Conservation (phyloP, 2,888 invertebrate species). For the Drosophila kambysellisi region DNA sequence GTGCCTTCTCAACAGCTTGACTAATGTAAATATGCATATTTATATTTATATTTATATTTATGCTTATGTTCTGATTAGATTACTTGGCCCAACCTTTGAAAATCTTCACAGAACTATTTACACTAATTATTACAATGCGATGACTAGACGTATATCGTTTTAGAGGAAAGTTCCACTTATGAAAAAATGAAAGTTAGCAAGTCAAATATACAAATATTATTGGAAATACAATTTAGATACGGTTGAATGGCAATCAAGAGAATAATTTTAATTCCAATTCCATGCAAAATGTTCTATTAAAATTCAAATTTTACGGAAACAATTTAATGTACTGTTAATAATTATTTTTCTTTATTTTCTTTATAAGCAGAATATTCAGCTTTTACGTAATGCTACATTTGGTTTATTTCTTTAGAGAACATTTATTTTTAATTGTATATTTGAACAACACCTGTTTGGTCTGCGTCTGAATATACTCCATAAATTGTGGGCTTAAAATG, state of each 20-base stretch:
- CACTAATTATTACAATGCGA: slow-evolving; percentile 24
- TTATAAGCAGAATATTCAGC: no score
- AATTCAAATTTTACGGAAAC: neutral
- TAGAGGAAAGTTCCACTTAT: neutral
- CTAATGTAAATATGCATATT: slow-evolving; percentile 31
- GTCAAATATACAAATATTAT: neutral
- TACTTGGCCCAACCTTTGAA: neutral
- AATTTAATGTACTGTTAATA: neutral
- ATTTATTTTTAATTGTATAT: neutral
- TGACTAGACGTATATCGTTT: slow-evolving; percentile 15
- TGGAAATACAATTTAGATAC: neutral
- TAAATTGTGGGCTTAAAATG: neutral
- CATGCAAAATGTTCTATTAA: neutral
- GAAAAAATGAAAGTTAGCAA: neutral
- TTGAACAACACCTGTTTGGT: neutral
- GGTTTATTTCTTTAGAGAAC: neutral
- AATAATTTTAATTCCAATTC: neutral
- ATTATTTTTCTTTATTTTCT: neutral
- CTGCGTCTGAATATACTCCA: neutral
- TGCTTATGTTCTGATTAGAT: slow-evolving; percentile 39
- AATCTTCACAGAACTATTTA: slow-evolving; percentile 5
- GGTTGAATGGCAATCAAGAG: neutral
- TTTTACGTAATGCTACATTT: neutral
- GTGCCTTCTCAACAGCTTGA: neutral
- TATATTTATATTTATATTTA: slow-evolving; percentile 2